Conservation (phyloP, 2,113 vertebrate species). For the Nycticryphes semicollaris region DNA sequence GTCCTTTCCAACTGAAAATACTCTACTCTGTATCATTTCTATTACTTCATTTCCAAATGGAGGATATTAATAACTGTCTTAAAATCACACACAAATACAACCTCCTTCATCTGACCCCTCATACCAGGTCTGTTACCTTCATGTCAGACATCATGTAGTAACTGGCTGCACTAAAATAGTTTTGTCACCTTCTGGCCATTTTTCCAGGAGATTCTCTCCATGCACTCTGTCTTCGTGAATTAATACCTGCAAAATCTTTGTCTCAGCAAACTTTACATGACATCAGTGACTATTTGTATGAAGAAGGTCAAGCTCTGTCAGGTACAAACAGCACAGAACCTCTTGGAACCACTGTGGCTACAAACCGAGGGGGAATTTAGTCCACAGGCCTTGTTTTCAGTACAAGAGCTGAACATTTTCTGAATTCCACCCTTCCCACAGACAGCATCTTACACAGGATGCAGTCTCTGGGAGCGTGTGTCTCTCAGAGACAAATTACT, state of each 20-base stretch:
- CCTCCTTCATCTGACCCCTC: neutral
- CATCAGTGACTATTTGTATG: neutral
- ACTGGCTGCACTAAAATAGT: neutral
- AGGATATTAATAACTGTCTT: neutral
- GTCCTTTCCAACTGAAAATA: rapidly evolving
- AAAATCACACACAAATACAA: neutral
- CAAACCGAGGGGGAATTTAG: neutral
- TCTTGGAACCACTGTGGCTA: neutral
- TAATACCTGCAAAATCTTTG: neutral
- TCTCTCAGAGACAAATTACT: neutral
- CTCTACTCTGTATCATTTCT: neutral
- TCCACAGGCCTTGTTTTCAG: neutral
- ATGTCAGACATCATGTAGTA: neutral
- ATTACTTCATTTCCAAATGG: neutral
- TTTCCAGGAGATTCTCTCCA: neutral
- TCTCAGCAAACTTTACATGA: neutral
- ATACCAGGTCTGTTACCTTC: neutral
- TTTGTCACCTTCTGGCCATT: neutral
- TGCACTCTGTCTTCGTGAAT: neutral
- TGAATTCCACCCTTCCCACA: conserved; percentile 17
- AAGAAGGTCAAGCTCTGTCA: neutral
- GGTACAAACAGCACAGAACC: neutral
- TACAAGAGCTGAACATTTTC: neutral
- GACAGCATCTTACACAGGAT: neutral
- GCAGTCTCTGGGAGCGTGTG: neutral